Base-by-base conservation (phyloP, 2,113 vertebrate genomes). In the Megalops atlanticus region DNA sequence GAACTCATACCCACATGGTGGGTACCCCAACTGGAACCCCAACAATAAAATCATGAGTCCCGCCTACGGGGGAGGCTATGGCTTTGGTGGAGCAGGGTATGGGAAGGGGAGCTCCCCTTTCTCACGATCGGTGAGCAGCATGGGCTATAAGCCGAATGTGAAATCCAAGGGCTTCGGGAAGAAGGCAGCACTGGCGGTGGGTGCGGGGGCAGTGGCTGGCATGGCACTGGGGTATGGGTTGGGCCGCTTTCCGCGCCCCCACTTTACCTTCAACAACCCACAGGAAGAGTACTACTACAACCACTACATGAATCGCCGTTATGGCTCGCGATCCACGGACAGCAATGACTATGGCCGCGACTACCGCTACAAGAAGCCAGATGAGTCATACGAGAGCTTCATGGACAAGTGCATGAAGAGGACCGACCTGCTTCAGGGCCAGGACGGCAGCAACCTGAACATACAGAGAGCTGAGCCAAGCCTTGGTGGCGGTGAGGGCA, bases 211-310 rank as follows among this genome's bases (percentile, higher is more conserved):
- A 0, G 1, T 92, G 82, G 84, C 83, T 24, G 92, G 91, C 52
- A 91, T 92, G 92, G 92, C 92, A 4, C 15, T 94, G 16, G 90
- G 91, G 4, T 92, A 92, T 2, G 91, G 92, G 0, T 16, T 94
- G 10, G 90, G 92, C 14, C 85, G 87, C 31, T 91, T 92, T 80
- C 92, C 91, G 0, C 88, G 58, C 21, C 92, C 91, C 35, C 79
- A 88, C 41, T 91, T 92, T 36, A 0, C 80, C 21, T 92, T 93
- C 49, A 82, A 82, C 68, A 92, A 31, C 77, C 84, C 84, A 1
- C 45, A 90, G 58, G 92, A 94, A 81, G 89, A 92, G 79, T 36
- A 84, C 35, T 86, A 88, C 77, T 93, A 93, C 84, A 93, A 94
- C 83, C 21, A 90, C 79, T 93, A 94, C 82, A 94, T 93, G 92